phyloP scores from a whole-genome alignment of 2,113 vertebrate genomes.

The Tricholaema leucomelas region DNA sequence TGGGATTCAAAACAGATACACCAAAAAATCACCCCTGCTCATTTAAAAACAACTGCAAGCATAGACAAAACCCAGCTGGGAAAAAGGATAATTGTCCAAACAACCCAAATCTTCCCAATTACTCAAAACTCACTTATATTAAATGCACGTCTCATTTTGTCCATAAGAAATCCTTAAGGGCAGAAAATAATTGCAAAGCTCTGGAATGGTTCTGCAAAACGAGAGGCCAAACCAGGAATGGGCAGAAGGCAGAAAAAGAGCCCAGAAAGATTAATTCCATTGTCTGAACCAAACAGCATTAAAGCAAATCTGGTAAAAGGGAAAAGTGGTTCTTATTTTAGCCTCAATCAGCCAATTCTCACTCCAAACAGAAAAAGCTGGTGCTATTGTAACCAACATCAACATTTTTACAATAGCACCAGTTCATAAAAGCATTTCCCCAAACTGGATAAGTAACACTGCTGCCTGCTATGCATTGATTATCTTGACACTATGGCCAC shows the following conservation, averaged over 20 bases:
- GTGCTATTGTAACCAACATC: not conserved
- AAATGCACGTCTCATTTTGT: not conserved
- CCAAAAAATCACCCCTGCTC: rapidly evolving
- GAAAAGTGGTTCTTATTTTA: not conserved
- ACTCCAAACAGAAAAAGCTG: not conserved
- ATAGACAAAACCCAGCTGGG: not conserved
- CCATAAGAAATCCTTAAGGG: not conserved
- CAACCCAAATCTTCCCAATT: not conserved
- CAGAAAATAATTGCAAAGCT: not conserved
- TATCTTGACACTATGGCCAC: not conserved
- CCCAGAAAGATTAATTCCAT: not conserved
- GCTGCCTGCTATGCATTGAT: not conserved
- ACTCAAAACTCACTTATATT: not conserved
- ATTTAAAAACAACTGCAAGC: not conserved
- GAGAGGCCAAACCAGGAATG: not conserved
- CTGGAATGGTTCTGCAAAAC: not conserved
- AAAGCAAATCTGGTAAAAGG: not conserved
- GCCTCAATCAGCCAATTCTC: not conserved
- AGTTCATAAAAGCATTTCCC: not conserved
- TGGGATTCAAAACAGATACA: not conserved
- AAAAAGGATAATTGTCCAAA: not conserved
- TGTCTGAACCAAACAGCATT: not conserved
- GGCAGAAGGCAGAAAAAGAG: not conserved
- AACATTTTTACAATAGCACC: not conserved
- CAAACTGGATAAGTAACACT: not conserved